These are phyloP conservation scores for Drosophila picticornis DNA, from an alignment of 2,888 invertebrate species.

Conservation along the genomic window DNA sequence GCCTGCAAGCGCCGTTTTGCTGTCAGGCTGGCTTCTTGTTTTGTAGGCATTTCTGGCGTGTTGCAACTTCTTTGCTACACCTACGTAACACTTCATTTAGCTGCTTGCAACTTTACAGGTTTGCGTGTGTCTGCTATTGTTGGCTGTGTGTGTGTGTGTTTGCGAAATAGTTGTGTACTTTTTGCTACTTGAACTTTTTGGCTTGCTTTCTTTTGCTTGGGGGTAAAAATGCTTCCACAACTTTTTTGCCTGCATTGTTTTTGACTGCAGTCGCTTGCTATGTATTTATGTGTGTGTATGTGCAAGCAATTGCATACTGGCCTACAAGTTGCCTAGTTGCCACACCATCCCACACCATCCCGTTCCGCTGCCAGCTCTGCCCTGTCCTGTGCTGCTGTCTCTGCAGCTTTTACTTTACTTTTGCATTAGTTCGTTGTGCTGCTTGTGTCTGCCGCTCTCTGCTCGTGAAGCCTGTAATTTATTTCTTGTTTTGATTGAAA, in stretches of 20 bases:
- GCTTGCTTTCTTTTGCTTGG: constrained; percentile 58
- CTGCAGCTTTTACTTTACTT: constrained; percentile 62
- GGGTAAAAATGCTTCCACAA: constrained; percentile 63
- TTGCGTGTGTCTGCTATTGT: constrained; percentile 12
- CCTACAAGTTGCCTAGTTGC: constrained; percentile 28
- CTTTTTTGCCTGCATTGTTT: constrained; percentile 77
- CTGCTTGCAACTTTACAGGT: constrained; percentile 65
- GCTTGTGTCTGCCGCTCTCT: constrained; percentile 58
- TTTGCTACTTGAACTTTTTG: constrained; percentile 75
- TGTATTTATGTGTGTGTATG: neutral
- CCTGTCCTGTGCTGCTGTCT: constrained; percentile 28
- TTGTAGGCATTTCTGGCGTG: constrained; percentile 51
- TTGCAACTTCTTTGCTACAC: constrained; percentile 54
- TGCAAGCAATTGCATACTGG: constrained; percentile 4
- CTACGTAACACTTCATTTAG: constrained; percentile 72
- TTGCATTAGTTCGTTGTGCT: constrained; percentile 53
- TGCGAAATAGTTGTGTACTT: constrained; percentile 75
- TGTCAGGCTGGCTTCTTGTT: constrained; percentile 51
- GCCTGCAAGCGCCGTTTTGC: constrained; percentile 63
- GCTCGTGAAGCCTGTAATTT: constrained; percentile 76
- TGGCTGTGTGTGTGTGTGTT: constrained; percentile 40
- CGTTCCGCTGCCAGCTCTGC: constrained; percentile 2
- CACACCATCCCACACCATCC: neutral
- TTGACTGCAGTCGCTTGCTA: constrained; percentile 65
- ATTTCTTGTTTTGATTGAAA: constrained; percentile 82